These are phyloP conservation scores for Macrostomum lignano DNA, from an alignment of 1,140 invertebrate species.

Conservation along the genomic window DNA sequence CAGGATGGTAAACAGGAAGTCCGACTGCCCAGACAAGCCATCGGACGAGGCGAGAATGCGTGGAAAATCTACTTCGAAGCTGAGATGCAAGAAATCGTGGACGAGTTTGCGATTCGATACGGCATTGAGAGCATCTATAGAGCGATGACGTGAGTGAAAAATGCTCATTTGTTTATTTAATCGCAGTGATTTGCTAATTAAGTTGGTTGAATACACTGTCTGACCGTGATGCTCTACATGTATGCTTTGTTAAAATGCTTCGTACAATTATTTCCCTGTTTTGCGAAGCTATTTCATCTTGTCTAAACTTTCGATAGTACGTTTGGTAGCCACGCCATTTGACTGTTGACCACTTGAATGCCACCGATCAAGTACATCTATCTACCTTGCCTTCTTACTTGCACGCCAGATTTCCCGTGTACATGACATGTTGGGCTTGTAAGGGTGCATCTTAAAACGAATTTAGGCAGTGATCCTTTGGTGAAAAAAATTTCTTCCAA, in stretches of 20 bases:
- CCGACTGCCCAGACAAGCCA: constrained; percentile 53
- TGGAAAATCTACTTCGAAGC: constrained; percentile 99
- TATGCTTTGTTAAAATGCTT: too few species aligned
- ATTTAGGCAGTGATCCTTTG: too few species aligned
- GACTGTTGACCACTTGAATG: too few species aligned
- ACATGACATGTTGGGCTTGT: too few species aligned
- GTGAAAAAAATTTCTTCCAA: too few species aligned
- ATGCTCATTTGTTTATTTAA: constrained; percentile 30
- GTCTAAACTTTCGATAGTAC: too few species aligned
- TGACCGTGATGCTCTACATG: constrained; percentile 29
- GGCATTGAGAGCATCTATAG: constrained; percentile 98
- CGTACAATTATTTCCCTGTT: not conserved
- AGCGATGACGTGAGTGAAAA: constrained; percentile 66
- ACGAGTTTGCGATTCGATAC: constrained; percentile 98
- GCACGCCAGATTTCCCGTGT: too few species aligned
- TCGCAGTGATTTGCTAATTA: too few species aligned
- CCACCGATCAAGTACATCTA: too few species aligned
- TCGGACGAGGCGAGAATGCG: constrained; percentile 78
- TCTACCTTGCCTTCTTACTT: too few species aligned
- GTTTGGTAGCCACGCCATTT: too few species aligned
- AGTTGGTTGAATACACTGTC: constrained; percentile 21
- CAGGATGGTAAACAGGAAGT: constrained; percentile 44
- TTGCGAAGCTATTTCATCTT: not conserved
- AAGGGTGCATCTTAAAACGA: too few species aligned
- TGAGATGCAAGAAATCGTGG: constrained; percentile 74